Base-by-base conservation (phyloP, 2,797 vertebrate genomes). In the Sus cebifrons region DNA sequence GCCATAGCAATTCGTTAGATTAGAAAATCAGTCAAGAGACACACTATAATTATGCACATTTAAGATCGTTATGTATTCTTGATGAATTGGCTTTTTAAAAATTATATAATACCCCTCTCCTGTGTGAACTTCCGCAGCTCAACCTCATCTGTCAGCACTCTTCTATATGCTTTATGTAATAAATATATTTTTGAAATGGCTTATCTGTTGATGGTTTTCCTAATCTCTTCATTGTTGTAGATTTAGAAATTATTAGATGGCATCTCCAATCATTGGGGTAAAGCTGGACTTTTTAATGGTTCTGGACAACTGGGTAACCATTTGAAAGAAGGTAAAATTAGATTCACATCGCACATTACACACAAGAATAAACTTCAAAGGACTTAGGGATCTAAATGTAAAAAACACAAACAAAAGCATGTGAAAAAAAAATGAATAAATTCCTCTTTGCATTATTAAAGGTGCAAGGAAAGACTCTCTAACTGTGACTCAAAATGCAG, bases 271-370 rank as follows among this genome's bases (percentile, higher is more conserved):
- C 36, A 86, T 2, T 68, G 21, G 89, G 27, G 16, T 54, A 94
- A 75, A 90, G 9, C 58, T 91, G 68, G 13, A 68, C 65, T 32
- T 89, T 95, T 86, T 67, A 77, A 82, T 86, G 54, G 6, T 77
- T 21, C 27, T 78, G 16, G 60, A 81, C 23, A 92, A 62, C 32
- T 52, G 17, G 21, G 58, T 85, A 70, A 44, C 25, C 56, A 91
- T 85, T 93, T 88, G 49, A 79, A 86, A 89, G 32, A 32, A 91
- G 36, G 75, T 79, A 74, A 71, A 91, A 86, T 86, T 58, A 65
- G 49, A 68, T 32, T 36, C 23, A 18, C 16, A 8, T 67, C 56
- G 89, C 64, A 13, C 2, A 74, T 3, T 36, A 60, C 13, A 36
- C 16, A 29, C 17, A 58, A 70, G 27, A 86, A 52, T 75, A 82